Base-by-base conservation (phyloP, 2,888 invertebrate genomes). In the Lissonota sp. region DNA sequence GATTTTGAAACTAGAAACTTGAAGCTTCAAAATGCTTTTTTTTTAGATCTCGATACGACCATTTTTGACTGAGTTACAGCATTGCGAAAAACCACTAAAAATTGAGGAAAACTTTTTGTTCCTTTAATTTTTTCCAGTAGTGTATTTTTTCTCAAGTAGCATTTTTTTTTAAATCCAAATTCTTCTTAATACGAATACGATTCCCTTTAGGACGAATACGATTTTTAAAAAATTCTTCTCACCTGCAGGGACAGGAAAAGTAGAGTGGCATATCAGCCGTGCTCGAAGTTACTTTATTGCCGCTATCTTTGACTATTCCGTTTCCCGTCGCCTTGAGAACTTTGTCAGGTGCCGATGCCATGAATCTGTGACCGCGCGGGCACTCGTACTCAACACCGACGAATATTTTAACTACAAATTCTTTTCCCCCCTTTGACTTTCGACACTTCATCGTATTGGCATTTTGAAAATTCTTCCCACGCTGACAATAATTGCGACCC, bases 371-470 rank as follows among this genome's bases (percentile, higher is more conserved):
- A n/a, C 99, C 99, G n/a, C 97, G 93, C 0, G 97, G 96, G 92
- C 99, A 99, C 93, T 99, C 99, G 92, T 99, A 99, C 92, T 99
- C 99, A 87, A 97, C 96, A 0, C 99, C 99, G 75, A 99, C 95
- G 92, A 98, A 98, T 86, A 98, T 96, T 93, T 98, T 98, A 55
- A 98, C 96, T 4, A 92, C 91, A 46, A 92, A 90, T 74, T 92
- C 92, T 63, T 92, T 93, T 5, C 92, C 92, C 14, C 92, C 91
- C 80, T 93, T 93, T 0, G 92, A 91, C 83, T 93, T 93, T 57
- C 93, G 89, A 26, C 92, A 91, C 51, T 92, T 89, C 66, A 93
- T 88, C 3, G 87, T 86, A 73, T 90, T 92, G 16, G 90, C 72
- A 70, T 90, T 91, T 58, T 91, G 91, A 66, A 88, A 92, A 80